These are phyloP conservation scores for Mus minutoides DNA, from an alignment of 2,797 vertebrate species.

Conservation along the genomic window DNA sequence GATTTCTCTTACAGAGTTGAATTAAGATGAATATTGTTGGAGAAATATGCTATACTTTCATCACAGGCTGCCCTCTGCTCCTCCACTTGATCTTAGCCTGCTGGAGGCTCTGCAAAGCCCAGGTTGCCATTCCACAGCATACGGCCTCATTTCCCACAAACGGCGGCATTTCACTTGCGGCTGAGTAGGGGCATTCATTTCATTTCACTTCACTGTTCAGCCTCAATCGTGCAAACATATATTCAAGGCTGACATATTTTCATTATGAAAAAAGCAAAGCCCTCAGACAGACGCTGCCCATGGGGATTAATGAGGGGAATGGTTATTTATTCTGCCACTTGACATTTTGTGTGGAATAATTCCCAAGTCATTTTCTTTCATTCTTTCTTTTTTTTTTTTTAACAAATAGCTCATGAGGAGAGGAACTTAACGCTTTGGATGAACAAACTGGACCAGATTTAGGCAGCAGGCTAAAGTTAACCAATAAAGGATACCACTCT, in stretches of 20 bases:
- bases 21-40: constrained; percentile 43
- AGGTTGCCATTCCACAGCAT: not conserved
- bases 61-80: not conserved
- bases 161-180: constrained; percentile 49
- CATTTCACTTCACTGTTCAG: constrained; percentile 66
- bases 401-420: constrained; percentile 65
- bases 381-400: constrained; percentile 57
- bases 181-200: constrained; percentile 70
- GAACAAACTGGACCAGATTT: constrained; percentile 24
- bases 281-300: constrained; percentile 62
- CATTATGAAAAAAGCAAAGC: constrained; percentile 79
- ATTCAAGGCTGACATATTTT: constrained; percentile 77
- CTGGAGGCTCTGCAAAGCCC: not conserved
- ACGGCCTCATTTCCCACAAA: not conserved
- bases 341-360: constrained; percentile 69
- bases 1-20: constrained; percentile 21
- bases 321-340: constrained; percentile 77
- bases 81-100: not conserved
- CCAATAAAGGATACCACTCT: constrained; percentile 18
- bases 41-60: constrained; percentile 13
- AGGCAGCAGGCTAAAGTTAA: constrained; percentile 13
- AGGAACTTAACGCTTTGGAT: constrained; percentile 38
- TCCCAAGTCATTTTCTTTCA: constrained; percentile 58
- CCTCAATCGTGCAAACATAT: constrained; percentile 58
- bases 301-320: constrained; percentile 75